Base-by-base conservation (phyloP, 2,797 vertebrate species). In the Leuciscus waleckii region DNA sequence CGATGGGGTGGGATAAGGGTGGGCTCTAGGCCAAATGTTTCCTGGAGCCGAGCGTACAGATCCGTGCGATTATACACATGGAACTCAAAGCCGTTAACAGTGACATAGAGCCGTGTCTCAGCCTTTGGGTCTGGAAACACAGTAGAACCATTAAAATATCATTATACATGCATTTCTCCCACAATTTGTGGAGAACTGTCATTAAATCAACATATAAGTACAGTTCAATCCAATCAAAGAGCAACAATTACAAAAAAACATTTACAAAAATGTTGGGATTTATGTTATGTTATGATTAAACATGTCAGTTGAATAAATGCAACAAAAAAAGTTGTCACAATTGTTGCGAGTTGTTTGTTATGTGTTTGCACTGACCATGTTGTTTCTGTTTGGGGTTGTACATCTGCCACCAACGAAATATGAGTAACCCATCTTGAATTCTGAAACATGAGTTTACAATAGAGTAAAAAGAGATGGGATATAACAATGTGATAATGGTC, bases 371-470 rank as follows among this genome's bases (percentile, higher is more conserved):
- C 96, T 94, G 91, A 99, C 98, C 98, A 2, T 99, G 98, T 88
- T 98, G 97, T 83, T 99, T 99, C 92, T 99, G 98, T 91, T 99
- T 99, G 58, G 98, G 98, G 92, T 99, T 99, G 90, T 98, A 99
- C 96, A 99, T 97, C 94, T 99, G 99, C 98, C 98, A 99, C 98
- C 98, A 99, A 6, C 98, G 97, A 94, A 99, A 99, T 94, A 99
- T 99, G 91, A 99, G 94, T 90, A 99, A 98, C 88, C 98, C 98
- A 91, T 99, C 98, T 90, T 99, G 98, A 94, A 99, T 98, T 95
- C 98, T 99, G 91, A 7, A 79, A 86, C 73, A n/a, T 63, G 35
- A 1, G 8, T 78, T 29, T 16, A 54, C 26, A 79, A 26, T 6
- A 26, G 10, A 69, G 37, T 78, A 43, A 78, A 5, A 56, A 54